phyloP scores from a whole-genome alignment of 2,888 invertebrate genomes.

The Tetramorium bicarinatum region DNA sequence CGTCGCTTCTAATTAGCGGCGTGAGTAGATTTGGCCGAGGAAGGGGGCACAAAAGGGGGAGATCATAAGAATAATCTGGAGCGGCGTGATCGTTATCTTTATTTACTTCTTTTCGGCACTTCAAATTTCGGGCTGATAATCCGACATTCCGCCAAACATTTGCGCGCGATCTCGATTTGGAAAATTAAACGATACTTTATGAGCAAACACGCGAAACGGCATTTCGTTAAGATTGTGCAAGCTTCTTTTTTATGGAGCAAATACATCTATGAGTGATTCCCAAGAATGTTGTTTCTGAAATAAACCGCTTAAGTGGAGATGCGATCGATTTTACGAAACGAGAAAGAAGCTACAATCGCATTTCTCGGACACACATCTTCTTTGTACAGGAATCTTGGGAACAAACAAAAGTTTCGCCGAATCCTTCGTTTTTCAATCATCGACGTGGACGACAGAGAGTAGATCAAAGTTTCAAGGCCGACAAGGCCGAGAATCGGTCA shows the following conservation, averaged over 20 bases:
- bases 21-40: background rate
- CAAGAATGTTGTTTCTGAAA: background rate
- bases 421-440: slow-evolving; percentile 28
- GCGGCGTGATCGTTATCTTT: background rate
- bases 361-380: background rate
- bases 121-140: background rate
- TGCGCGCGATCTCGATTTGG: background rate
- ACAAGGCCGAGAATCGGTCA: slow-evolving; percentile 10
- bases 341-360: background rate
- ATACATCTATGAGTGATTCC: background rate
- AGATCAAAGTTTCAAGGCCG: slow-evolving; percentile 58
- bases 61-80: slow-evolving; percentile 10
- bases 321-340: background rate
- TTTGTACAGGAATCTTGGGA: background rate
- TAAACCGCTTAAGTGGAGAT: background rate
- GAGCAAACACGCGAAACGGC: background rate
- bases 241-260: background rate
- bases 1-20: slow-evolving; percentile 31
- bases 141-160: too few relatives aligned
- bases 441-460: slow-evolving; percentile 17
- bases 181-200: background rate
- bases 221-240: background rate
- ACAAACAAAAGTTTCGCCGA: slow-evolving; percentile 13
- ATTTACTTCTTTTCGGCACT: background rate
- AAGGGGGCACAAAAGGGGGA: background rate